Evolutionary conservation across 2,797 vertebrate genomes (phyloP).

Genomic region (Sylvia borin): DNA sequence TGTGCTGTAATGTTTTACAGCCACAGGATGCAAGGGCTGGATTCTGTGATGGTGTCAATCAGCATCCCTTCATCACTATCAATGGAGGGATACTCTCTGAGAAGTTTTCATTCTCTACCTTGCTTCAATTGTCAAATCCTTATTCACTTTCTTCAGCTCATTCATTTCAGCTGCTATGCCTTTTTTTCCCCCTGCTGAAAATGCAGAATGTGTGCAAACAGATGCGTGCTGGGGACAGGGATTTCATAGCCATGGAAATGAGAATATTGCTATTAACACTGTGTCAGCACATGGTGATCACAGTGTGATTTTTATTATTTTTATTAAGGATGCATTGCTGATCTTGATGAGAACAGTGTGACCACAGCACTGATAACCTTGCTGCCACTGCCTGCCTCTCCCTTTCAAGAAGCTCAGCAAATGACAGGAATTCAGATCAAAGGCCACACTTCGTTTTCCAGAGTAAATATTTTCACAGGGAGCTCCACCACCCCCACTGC

Average conservation of each 20-base stretch:
- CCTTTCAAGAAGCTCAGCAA: not conserved
- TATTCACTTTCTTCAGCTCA: not conserved
- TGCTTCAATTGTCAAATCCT: not conserved
- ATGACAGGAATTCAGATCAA: slow-evolving; percentile 18
- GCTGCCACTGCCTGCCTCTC: not conserved
- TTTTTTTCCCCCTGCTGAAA: not conserved
- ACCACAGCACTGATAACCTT: not conserved
- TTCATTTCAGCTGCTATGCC: not conserved
- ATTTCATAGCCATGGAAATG: not conserved
- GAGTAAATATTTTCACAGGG: slow-evolving; percentile 50
- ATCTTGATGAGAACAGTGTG: not conserved
- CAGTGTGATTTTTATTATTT: not conserved
- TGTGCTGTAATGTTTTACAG: not conserved
- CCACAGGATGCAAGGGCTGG: not conserved
- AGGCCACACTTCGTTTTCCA: slow-evolving; percentile 24
- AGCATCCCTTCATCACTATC: not conserved
- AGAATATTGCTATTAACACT: not conserved
- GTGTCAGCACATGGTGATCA: not conserved
- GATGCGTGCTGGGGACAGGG: not conserved
- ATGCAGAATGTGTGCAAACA: not conserved
- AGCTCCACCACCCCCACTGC: slow-evolving; percentile 8
- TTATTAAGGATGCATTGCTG: not conserved
- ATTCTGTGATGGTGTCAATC: not conserved
- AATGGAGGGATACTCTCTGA: not conserved
- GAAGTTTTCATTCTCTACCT: not conserved